phyloP scores from a whole-genome alignment of 2,888 invertebrate genomes.

The Ommatoiulus sabulosus region DNA sequence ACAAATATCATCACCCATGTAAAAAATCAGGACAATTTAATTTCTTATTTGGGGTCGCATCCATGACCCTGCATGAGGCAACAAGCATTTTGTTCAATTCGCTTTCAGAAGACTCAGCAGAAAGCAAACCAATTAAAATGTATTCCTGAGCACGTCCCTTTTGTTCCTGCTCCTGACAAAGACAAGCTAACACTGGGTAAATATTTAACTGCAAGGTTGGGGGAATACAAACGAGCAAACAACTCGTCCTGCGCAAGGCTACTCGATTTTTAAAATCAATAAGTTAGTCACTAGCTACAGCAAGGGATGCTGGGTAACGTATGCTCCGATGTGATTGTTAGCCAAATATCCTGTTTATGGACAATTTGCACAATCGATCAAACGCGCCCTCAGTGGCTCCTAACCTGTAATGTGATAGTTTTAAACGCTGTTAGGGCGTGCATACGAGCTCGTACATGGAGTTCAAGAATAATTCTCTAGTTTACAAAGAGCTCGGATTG shows the following conservation, averaged over 20 bases:
- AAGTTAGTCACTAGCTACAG: not conserved
- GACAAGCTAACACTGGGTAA: constrained; percentile 25
- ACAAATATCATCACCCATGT: not conserved
- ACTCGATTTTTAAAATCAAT: constrained; percentile 41
- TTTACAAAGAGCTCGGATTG: not conserved
- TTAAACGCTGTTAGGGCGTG: not conserved
- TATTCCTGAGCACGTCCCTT: constrained; percentile 45
- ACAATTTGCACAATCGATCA: constrained; percentile 45
- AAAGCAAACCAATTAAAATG: constrained; percentile 35
- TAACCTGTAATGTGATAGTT: not conserved
- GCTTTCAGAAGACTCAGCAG: not conserved
- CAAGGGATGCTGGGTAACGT: not conserved
- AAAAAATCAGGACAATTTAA: not conserved
- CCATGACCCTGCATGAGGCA: not conserved
- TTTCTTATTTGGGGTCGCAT: not conserved
- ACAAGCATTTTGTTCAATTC: not conserved
- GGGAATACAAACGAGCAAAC: not conserved
- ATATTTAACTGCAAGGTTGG: constrained; percentile 23
- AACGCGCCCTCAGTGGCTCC: not conserved
- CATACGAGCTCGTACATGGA: not conserved
- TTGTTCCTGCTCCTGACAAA: constrained; percentile 21
- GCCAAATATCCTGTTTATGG: constrained; percentile 47
- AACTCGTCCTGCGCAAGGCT: not conserved
- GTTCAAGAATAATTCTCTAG: not conserved
- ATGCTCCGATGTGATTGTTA: not conserved